A percentile compares a stretch with the other conserved stretches of the same genome.
Conservation (phyloP, 2,113 vertebrate genomes). For the Heterotilapia buettikoferi region DNA sequence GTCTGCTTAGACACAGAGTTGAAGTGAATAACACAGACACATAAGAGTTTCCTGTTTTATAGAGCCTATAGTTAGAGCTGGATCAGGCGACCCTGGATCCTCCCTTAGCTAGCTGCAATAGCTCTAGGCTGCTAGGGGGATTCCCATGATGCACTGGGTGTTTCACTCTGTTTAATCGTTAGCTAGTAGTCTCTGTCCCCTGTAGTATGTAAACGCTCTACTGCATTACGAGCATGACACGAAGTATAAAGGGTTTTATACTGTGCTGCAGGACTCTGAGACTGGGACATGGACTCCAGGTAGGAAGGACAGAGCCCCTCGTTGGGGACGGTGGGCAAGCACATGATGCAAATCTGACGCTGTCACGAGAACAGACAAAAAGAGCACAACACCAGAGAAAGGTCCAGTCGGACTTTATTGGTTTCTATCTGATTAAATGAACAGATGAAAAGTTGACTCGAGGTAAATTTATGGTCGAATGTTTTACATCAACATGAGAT, state of each 20-base stretch:
- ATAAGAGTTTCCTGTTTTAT: background rate
- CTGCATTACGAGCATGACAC: rapidly evolving
- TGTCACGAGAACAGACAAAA: background rate
- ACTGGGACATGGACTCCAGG: background rate
- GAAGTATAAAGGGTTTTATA: background rate
- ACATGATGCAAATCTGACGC: background rate
- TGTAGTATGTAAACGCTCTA: background rate
- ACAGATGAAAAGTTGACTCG: slow-evolving; percentile 3
- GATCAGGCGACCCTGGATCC: background rate
- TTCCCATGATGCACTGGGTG: background rate
- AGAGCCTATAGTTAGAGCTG: rapidly evolving
- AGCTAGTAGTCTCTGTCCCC: rapidly evolving
- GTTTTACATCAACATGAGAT: slow-evolving; percentile 31
- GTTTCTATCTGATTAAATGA: slow-evolving; percentile 51
- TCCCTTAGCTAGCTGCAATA: rapidly evolving
- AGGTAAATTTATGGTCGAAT: background rate
- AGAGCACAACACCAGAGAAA: background rate
- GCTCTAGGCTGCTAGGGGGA: background rate
- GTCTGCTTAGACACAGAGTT: rapidly evolving
- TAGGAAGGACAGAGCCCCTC: background rate
- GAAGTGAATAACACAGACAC: background rate
- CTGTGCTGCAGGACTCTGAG: background rate
- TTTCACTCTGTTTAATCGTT: background rate
- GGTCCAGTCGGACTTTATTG: slow-evolving; percentile 54
- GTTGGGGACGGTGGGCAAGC: rapidly evolving